Percentiles rank a stretch among this genome's conserved stretches.
Evolutionary conservation across 2,797 vertebrate species (phyloP).

Genomic region (Poecile montanus): DNA sequence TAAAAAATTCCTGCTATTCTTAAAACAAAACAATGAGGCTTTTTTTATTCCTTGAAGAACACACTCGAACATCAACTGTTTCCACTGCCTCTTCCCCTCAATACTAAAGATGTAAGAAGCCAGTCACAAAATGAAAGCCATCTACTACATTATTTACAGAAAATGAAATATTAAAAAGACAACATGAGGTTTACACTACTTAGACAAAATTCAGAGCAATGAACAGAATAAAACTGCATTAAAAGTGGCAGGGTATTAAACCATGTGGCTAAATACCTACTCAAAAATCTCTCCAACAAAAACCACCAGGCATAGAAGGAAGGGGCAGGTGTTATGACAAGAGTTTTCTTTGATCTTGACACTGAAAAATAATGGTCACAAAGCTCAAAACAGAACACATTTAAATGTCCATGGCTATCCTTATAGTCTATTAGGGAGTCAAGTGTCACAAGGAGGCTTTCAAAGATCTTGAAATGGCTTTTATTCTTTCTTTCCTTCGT

Average conservation of each 20-base stretch:
- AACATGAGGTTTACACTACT: slow-evolving; percentile 5
- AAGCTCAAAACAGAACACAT: not conserved
- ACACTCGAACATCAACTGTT: not conserved
- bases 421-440: not conserved
- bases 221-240: slow-evolving; percentile 11
- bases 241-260: not conserved
- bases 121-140: slow-evolving; percentile 42
- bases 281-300: not conserved
- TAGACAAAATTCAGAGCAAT: slow-evolving; percentile 18
- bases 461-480: slow-evolving; percentile 45
- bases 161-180: slow-evolving; percentile 49
- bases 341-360: not conserved
- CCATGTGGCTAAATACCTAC: not conserved
- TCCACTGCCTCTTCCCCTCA: not conserved
- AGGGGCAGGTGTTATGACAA: not conserved
- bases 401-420: not conserved
- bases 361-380: not conserved
- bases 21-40: slow-evolving; percentile 7
- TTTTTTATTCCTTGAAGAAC: not conserved
- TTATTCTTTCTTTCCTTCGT: not conserved
- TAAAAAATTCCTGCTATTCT: not conserved
- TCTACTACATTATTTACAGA: slow-evolving; percentile 64
- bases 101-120: not conserved
- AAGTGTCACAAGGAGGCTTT: slow-evolving; percentile 5
- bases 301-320: not conserved